These are phyloP conservation scores for Hexactinellida sp. DNA, from an alignment of 37 sponge, comb jelly and placozoan genomes.

Conservation along the genomic window DNA sequence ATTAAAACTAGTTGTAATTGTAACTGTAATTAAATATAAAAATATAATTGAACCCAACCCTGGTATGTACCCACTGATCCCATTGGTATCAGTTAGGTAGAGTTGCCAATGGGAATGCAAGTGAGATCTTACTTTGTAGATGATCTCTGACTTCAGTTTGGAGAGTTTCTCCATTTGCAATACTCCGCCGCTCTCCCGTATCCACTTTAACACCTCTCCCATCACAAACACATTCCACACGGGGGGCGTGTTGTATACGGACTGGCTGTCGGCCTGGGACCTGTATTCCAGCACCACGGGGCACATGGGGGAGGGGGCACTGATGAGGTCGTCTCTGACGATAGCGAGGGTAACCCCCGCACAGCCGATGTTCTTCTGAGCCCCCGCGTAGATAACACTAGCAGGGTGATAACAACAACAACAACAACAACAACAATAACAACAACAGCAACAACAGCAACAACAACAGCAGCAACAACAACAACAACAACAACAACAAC, in stretches of 20 bases:
- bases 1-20: too few relatives aligned
- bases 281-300: conserved; percentile 72
- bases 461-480: too few relatives aligned
- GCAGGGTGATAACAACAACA: too few relatives aligned
- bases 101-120: too few relatives aligned
- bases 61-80: too few relatives aligned
- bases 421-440: too few relatives aligned
- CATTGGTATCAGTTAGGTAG: too few relatives aligned
- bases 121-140: conserved; percentile 46
- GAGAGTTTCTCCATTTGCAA: conserved; percentile 43
- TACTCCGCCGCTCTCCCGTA: conserved; percentile 63
- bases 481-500: too few relatives aligned
- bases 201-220: conserved; percentile 67
- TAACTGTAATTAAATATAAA: too few relatives aligned
- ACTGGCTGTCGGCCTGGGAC: conserved; percentile 42
- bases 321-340: conserved; percentile 62
- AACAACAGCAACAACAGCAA: too few relatives aligned
- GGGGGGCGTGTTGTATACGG: conserved; percentile 77
- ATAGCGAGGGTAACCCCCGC: conserved; percentile 87
- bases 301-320: conserved; percentile 28
- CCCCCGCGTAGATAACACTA: conserved; percentile 83
- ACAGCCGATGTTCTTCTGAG: conserved; percentile 89
- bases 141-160: conserved; percentile 38
- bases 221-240: conserved; percentile 61
- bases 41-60: too few relatives aligned